Evolutionary conservation across 2,888 invertebrate genomes (phyloP), one percentile per base, ranked within the genome.

Genomic region (Ennomos erosarius): DNA sequence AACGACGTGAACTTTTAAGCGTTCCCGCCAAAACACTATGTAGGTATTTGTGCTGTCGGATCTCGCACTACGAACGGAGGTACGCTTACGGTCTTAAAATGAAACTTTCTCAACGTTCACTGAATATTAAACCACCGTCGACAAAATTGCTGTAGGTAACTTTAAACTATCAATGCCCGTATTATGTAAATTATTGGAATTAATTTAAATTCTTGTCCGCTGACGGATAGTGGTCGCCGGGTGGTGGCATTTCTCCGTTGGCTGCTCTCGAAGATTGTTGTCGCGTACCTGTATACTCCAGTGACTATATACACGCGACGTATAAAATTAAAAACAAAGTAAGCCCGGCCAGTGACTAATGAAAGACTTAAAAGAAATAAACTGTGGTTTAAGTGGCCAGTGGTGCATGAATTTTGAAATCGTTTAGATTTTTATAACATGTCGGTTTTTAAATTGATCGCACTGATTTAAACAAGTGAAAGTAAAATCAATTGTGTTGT

Each of bases 211-310:
- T 53, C 47, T 45, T 12, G 26, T 26, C 34, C 36, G 47, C 36
- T 43, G 39, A 34, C 35, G 34, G 45, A 38, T 47, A 9, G 36
- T 35, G 44, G 51, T 5, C 38, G 26, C 37, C 34, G 45, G 35
- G 9, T 11, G 45, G 50, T 35, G 45, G 43, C 71, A 69, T 70
- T 71, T 72, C 70, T 62, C 69, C 57, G 51, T 40, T 45, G 59
- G 10, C 53, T 45, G 54, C 59, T 43, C 62, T 47, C 52, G 35
- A 53, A 65, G 59, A 62, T 49, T 37, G 59, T 26, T 59, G 61
- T 51, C 59, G 55, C 42, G 46, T 44, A 10, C 42, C 11, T 9
- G 10, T 42, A n/a, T n/a, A 43, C 9, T 36, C 9, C 9, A 47
- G 38, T 9, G 1, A 10, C 26, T 4, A 36, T 36, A 33, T 13